Percentiles rank a stretch among this genome's conserved stretches.
Evolutionary conservation across 2,113 vertebrate genomes (phyloP).

Genomic region (Toxotes jaculatrix): DNA sequence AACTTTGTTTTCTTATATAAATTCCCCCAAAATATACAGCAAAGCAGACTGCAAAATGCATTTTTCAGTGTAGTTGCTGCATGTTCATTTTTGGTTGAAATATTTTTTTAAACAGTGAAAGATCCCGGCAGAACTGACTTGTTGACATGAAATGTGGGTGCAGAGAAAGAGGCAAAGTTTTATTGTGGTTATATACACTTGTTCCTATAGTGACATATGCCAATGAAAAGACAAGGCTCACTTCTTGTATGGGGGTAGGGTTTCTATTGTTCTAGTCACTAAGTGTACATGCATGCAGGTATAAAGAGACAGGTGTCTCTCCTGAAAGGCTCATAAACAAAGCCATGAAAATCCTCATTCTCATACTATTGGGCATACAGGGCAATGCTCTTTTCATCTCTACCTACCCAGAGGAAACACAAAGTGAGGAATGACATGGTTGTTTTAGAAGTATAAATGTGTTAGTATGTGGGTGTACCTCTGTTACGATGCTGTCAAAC

Average conservation of each 20-base stretch:
- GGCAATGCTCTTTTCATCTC: constrained; percentile 33
- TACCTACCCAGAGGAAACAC: constrained; percentile 9
- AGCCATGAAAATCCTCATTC: constrained; percentile 38
- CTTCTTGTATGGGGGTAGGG: constrained; percentile 2
- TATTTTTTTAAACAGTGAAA: neutral
- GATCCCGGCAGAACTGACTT: neutral
- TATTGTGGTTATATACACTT: neutral
- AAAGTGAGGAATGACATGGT: constrained; percentile 13
- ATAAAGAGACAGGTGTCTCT: constrained; percentile 54
- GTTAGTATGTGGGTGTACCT: constrained; percentile 35
- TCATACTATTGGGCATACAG: constrained; percentile 21
- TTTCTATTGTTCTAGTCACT: constrained; percentile 29
- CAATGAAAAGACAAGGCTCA: neutral
- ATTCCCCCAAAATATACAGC: neutral
- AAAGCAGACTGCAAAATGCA: neutral
- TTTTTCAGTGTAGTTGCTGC: neutral
- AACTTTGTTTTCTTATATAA: neutral
- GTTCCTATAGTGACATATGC: constrained; percentile 5
- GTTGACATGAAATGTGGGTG: neutral
- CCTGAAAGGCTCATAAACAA: constrained; percentile 53
- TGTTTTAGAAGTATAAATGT: constrained; percentile 39
- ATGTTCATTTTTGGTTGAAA: neutral
- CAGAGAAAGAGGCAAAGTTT: neutral
- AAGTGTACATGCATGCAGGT: constrained; percentile 27
- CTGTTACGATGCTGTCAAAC: constrained; percentile 15